Evolutionary conservation across 2,113 vertebrate genomes (phyloP).

Genomic region (Seriola rivoliana): DNA sequence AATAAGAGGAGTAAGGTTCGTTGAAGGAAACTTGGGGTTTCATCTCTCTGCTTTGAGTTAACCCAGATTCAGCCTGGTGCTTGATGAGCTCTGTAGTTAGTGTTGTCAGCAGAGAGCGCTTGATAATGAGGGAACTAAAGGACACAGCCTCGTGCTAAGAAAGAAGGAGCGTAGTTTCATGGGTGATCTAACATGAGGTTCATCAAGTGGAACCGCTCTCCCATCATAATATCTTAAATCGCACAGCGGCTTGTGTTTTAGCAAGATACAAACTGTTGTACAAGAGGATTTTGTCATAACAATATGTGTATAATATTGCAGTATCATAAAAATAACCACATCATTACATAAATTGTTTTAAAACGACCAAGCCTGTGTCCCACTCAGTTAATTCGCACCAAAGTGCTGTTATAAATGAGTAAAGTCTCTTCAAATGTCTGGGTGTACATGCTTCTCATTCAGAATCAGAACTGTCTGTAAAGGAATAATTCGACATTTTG

Average conservation of each 20-base stretch:
- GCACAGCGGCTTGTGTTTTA: neutral
- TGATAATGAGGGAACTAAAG: conserved; percentile 38
- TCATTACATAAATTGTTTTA: neutral
- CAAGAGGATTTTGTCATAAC: neutral
- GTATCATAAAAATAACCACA: neutral
- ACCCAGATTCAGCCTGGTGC: conserved; percentile 46
- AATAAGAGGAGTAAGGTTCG: conserved; percentile 34
- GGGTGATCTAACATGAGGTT: conserved; percentile 21
- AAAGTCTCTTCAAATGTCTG: no score
- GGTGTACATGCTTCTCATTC: no score
- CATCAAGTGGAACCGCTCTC: conserved; percentile 18
- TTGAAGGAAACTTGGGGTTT: conserved; percentile 43
- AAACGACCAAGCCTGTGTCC: no score
- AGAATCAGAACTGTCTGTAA: no score
- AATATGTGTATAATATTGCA: neutral
- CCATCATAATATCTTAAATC: conserved; percentile 8
- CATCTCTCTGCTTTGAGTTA: conserved; percentile 50
- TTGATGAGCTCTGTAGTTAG: conserved; percentile 24
- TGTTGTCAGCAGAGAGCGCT: conserved; percentile 30
- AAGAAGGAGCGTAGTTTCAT: neutral
- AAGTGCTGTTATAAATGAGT: no score
- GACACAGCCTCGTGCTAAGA: neutral
- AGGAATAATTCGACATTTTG: no score
- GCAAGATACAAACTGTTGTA: neutral
- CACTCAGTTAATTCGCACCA: no score